Conservation (phyloP, 2,888 invertebrate species). For the Caprella mutica region DNA sequence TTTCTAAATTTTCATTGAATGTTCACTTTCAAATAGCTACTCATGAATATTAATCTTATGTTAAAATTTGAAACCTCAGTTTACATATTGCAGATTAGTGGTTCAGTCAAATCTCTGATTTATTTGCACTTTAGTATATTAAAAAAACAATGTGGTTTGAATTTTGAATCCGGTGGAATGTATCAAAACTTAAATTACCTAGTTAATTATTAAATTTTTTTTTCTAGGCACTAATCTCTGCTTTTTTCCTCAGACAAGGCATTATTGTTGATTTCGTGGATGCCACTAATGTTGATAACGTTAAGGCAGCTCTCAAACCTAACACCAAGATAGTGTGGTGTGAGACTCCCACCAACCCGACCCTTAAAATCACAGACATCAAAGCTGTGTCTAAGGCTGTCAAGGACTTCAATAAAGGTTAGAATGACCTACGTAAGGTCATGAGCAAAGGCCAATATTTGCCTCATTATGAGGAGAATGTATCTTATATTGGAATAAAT, state of each 20-base stretch:
- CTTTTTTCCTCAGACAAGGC: constrained; percentile 49
- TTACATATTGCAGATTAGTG: too few species aligned
- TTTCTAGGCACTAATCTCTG: neutral
- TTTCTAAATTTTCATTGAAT: too few species aligned
- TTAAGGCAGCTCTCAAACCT: constrained; percentile 57
- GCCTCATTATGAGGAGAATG: too few species aligned
- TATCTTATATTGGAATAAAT: too few species aligned
- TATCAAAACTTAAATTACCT: neutral
- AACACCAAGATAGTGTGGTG: constrained; percentile 91
- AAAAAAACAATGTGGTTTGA: too few species aligned
- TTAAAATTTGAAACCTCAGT: too few species aligned
- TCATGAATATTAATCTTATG: too few species aligned
- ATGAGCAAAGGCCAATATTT: too few species aligned
- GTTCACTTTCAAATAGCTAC: too few species aligned
- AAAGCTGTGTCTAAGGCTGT: constrained; percentile 54
- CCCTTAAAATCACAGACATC: constrained; percentile 80
- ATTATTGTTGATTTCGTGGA: constrained; percentile 68
- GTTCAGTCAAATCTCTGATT: too few species aligned
- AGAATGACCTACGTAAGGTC: too few species aligned
- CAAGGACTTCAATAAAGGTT: constrained; percentile 29
- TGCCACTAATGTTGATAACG: constrained; percentile 53
- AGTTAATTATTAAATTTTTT: neutral
- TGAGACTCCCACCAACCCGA: constrained; percentile 93
- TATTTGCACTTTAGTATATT: too few species aligned
- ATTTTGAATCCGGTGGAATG: neutral